Evolutionary conservation across 2,888 invertebrate species (phyloP).

Genomic region (Meiosimyza platycephala): DNA sequence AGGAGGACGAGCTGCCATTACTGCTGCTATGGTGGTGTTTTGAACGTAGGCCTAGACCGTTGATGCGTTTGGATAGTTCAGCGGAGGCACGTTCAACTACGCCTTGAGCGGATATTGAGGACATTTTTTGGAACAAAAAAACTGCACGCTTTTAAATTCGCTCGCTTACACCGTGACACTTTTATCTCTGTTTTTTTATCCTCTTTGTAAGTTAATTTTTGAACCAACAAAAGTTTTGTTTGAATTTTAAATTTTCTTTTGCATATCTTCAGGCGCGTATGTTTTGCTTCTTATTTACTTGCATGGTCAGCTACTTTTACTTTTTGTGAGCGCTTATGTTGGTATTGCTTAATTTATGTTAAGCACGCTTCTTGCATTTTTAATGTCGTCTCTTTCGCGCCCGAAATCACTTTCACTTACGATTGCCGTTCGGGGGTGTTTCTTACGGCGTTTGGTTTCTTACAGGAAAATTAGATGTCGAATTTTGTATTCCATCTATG

Average conservation of each 20-base stretch:
- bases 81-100: slow-evolving; percentile 93
- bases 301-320: neutral
- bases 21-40: slow-evolving; percentile 69
- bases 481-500: too few species aligned
- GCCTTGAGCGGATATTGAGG: slow-evolving; percentile 88
- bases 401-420: neutral
- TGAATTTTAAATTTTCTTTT: too few species aligned
- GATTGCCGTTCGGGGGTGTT: too few species aligned
- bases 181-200: slow-evolving; percentile 9
- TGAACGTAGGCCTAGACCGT: slow-evolving; percentile 79
- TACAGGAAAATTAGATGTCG: too few species aligned
- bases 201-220: slow-evolving; percentile 36
- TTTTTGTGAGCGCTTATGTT: neutral
- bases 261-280: too few species aligned
- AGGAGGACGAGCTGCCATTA: slow-evolving; percentile 48
- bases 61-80: slow-evolving; percentile 89
- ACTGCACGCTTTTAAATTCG: neutral
- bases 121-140: slow-evolving; percentile 67
- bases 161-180: slow-evolving; percentile 4
- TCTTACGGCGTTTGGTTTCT: too few species aligned
- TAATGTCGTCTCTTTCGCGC: slow-evolving; percentile 9
- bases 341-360: neutral
- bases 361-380: slow-evolving; percentile 18
- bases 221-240: too few species aligned
- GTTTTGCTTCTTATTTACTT: too few species aligned